Evolutionary conservation across 2,113 vertebrate species (phyloP).

Genomic region (Aldabrachelys gigantea): DNA sequence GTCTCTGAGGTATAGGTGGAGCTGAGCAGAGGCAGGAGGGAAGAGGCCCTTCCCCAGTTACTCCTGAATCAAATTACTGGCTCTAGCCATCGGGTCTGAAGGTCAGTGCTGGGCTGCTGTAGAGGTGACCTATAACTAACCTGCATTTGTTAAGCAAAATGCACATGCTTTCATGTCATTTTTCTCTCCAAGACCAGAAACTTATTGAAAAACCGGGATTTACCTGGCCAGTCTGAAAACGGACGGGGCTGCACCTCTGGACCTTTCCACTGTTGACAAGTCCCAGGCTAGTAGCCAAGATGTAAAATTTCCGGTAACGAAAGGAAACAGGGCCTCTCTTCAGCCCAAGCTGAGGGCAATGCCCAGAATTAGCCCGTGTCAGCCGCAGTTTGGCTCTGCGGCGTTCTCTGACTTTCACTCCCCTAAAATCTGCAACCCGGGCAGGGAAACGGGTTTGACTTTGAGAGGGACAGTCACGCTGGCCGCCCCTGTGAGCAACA

Average conservation of each 20-base stretch:
- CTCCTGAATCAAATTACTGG: neutral
- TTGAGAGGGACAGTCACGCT: neutral
- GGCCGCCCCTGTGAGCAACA: neutral
- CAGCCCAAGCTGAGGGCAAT: too few relatives aligned
- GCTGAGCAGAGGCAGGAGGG: neutral
- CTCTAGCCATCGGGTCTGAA: neutral
- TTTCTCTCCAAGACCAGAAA: neutral
- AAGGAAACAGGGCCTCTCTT: too few relatives aligned
- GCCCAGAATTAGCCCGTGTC: neutral
- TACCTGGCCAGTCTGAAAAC: neutral
- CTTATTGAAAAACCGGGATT: neutral
- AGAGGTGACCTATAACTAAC: neutral
- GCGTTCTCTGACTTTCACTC: too few relatives aligned
- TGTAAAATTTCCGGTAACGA: fast-evolving
- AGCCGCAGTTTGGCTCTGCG: too few relatives aligned
- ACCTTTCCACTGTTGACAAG: too few relatives aligned
- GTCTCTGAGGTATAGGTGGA: neutral
- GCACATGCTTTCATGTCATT: neutral
- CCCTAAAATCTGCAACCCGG: fast-evolving
- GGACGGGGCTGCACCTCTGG: too few relatives aligned
- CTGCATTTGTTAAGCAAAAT: neutral
- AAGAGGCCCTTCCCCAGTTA: neutral
- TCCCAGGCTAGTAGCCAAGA: too few relatives aligned
- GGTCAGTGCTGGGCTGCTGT: neutral
- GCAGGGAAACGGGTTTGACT: fast-evolving